Percentiles rank a stretch among this genome's conserved stretches.
These are phyloP conservation scores for Sciurus carolinensis DNA, from an alignment of 2,797 vertebrate species.

Conservation along the genomic window DNA sequence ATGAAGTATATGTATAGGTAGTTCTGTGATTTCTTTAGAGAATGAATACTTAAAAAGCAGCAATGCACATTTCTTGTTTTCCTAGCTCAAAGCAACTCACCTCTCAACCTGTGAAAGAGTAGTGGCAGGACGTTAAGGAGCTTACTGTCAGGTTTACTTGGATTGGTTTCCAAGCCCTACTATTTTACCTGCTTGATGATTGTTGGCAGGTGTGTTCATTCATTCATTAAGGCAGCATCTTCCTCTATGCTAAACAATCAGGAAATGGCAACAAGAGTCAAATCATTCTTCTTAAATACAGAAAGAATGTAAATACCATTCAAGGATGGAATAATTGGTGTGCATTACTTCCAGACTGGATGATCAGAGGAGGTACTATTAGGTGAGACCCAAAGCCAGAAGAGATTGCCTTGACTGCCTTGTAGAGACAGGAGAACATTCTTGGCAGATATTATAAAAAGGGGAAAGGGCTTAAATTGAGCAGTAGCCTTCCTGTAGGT, in stretches of 20 bases:
- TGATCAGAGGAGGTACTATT: background rate
- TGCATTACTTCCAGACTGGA: background rate
- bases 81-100: background rate
- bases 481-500: constrained; percentile 22
- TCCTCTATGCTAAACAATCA: background rate
- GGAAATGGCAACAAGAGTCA: background rate
- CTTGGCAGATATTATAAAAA: background rate
- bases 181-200: background rate
- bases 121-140: background rate
- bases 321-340: background rate
- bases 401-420: background rate
- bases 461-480: constrained; percentile 46
- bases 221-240: constrained; percentile 17
- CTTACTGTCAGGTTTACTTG: background rate
- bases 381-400: background rate
- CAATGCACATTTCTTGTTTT: background rate
- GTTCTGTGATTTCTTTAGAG: constrained; percentile 9
- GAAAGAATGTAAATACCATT: background rate
- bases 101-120: background rate
- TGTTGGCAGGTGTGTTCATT: background rate
- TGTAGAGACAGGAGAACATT: background rate
- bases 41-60: background rate
- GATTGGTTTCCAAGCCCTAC: constrained; percentile 23
- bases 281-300: background rate
- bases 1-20: background rate